Percentiles rank a stretch among this genome's conserved stretches.
These are phyloP conservation scores for Nomada fabriciana DNA, from an alignment of 2,888 invertebrate genomes.

Conservation along the genomic window DNA sequence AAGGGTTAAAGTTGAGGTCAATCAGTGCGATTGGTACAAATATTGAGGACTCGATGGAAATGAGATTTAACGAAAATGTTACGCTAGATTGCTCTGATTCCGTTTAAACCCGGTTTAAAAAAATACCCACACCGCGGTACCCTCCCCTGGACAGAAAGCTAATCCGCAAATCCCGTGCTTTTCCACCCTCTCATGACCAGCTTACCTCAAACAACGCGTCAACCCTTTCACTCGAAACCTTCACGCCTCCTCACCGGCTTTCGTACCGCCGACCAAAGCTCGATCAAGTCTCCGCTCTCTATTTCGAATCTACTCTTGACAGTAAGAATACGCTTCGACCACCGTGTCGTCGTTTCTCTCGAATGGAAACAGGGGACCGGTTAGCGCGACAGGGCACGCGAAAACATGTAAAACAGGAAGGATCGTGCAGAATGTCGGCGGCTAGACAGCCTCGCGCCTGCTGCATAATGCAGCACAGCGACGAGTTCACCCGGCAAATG, in stretches of 20 bases:
- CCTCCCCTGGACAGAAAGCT: conserved; percentile 12
- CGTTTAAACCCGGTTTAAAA: neutral
- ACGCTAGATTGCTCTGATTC: no score
- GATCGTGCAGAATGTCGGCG: conserved; percentile 63
- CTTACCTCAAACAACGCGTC: conserved; percentile 20
- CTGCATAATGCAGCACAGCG: conserved; percentile 83
- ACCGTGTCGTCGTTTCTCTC: neutral
- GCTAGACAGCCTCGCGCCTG: conserved; percentile 62
- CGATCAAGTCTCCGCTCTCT: neutral
- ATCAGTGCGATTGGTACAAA: no score
- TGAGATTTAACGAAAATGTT: neutral
- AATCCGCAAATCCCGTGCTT: conserved; percentile 34
- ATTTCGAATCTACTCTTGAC: neutral
- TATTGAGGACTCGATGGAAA: neutral
- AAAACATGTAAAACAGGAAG: conserved; percentile 66
- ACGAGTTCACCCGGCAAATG: conserved; percentile 82
- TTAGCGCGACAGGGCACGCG: conserved; percentile 29
- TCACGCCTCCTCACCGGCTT: neutral
- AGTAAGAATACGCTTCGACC: neutral
- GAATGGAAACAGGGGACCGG: neutral
- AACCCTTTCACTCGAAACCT: conserved; percentile 34
- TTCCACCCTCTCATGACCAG: conserved; percentile 4
- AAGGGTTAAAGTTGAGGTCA: no score
- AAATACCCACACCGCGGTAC: conserved; percentile 2
- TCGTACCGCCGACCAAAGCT: neutral